Conservation (phyloP, 1,140 invertebrate genomes). For the Riptortus pedestris region DNA sequence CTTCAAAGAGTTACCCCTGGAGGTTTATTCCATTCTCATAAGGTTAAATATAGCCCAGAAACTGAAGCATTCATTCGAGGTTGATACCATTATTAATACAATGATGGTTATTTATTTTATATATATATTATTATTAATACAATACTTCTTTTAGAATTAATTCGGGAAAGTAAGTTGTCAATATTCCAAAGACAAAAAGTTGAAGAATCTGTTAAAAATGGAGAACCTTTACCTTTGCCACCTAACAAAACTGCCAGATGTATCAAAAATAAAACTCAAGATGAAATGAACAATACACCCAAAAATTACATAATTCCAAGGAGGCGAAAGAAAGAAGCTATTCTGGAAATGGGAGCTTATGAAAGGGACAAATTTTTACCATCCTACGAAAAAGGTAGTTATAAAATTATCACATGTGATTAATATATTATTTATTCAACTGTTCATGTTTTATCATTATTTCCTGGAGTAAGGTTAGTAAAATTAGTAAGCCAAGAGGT, state of each 20-base stretch:
- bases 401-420: too few relatives aligned
- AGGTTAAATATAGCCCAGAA: conserved; percentile 39
- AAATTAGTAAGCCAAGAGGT: too few relatives aligned
- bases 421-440: too few relatives aligned
- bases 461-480: too few relatives aligned
- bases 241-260: conserved; percentile 4
- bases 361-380: conserved; percentile 38
- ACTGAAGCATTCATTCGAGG: conserved; percentile 39
- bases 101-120: background rate
- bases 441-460: too few relatives aligned
- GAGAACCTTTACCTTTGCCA: conserved; percentile 36
- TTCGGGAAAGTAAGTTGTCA: conserved; percentile 40
- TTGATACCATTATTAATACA: conserved; percentile 22
- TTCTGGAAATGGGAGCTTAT: conserved; percentile 36
- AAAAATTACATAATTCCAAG: conserved; percentile 28
- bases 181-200: conserved; percentile 40
- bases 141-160: conserved; percentile 36
- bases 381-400: conserved; percentile 25
- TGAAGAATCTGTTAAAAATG: conserved; percentile 36
- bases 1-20: conserved; percentile 24
- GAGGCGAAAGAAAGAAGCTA: conserved; percentile 33
- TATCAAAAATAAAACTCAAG: background rate
- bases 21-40: conserved; percentile 37
- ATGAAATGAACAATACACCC: conserved; percentile 1
- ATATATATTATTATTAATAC: background rate